A percentile compares a stretch with the other conserved stretches of the same genome.
Conservation (phyloP, 1,140 invertebrate genomes). For the Hetaerina americana region DNA sequence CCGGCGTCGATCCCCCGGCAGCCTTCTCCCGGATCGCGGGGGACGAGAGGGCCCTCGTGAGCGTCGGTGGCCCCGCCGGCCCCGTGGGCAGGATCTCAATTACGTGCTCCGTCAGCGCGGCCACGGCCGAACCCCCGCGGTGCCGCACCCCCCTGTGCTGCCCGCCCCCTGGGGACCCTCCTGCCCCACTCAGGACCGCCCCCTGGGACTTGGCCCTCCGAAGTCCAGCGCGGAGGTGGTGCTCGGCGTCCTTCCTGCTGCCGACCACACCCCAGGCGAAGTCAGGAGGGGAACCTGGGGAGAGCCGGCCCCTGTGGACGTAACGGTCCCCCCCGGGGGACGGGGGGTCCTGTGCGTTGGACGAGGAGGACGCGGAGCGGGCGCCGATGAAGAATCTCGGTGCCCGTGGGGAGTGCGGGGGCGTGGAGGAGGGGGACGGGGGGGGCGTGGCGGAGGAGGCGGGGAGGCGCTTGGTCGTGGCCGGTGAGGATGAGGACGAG, state of each 20-base stretch:
- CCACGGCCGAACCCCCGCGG: not conserved
- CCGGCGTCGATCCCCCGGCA: not conserved
- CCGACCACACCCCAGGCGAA: too few species aligned
- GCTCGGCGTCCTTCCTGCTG: not conserved
- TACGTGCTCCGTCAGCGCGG: not conserved
- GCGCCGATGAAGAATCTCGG: not conserved
- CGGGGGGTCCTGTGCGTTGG: not conserved
- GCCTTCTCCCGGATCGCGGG: not conserved
- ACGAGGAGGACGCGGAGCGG: not conserved
- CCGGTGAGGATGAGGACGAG: constrained; percentile 18
- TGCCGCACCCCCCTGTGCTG: too few species aligned
- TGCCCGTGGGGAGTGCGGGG: not conserved
- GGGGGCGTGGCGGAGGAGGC: not conserved
- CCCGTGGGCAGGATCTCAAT: not conserved
- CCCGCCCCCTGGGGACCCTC: too few species aligned
- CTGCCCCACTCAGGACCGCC: too few species aligned
- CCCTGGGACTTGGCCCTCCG: not conserved
- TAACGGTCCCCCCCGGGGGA: not conserved
- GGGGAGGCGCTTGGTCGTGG: not conserved
- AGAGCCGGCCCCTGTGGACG: too few species aligned
- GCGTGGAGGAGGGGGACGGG: not conserved
- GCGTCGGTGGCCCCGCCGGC: not conserved
- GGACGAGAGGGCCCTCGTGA: not conserved
- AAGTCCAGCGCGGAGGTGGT: not conserved
- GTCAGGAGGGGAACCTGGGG: not conserved